These are phyloP conservation scores for Aporophyla nigra DNA, from an alignment of 2,888 invertebrate species.

Conservation along the genomic window DNA sequence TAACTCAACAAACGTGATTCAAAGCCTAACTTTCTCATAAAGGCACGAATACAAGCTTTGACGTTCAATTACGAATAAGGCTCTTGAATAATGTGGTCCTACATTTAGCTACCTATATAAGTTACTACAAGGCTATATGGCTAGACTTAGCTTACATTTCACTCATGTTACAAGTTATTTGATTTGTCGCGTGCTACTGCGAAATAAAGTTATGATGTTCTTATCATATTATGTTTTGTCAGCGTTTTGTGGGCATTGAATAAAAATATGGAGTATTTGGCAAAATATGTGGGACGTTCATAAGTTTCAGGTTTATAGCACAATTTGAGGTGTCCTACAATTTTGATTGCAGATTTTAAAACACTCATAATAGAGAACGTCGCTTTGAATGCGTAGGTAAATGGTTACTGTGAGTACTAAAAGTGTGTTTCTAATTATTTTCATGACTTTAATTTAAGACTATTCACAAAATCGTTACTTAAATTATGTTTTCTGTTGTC, in stretches of 20 bases:
- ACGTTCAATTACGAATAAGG: slow-evolving; percentile 43
- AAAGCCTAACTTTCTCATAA: slow-evolving; percentile 32
- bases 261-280: slow-evolving; percentile 2
- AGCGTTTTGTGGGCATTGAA: slow-evolving; percentile 22
- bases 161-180: slow-evolving; percentile 33
- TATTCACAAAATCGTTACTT: background rate
- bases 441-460: background rate
- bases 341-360: slow-evolving; percentile 30
- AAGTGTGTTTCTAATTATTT: background rate
- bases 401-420: slow-evolving; percentile 7
- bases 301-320: slow-evolving; percentile 15
- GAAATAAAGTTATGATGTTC: slow-evolving; percentile 33
- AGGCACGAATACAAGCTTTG: slow-evolving; percentile 44
- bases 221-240: slow-evolving; percentile 24
- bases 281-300: background rate
- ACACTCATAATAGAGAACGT: background rate
- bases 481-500: background rate
- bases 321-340: slow-evolving; percentile 23
- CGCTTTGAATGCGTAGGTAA: background rate
- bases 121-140: slow-evolving; percentile 31
- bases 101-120: slow-evolving; percentile 19
- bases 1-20: slow-evolving; percentile 14
- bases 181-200: slow-evolving; percentile 24
- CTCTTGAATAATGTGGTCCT: slow-evolving; percentile 23
- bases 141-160: slow-evolving; percentile 12